Evolutionary conservation across 2,797 vertebrate genomes (phyloP).

Genomic region (Leptatherina wallacei): DNA sequence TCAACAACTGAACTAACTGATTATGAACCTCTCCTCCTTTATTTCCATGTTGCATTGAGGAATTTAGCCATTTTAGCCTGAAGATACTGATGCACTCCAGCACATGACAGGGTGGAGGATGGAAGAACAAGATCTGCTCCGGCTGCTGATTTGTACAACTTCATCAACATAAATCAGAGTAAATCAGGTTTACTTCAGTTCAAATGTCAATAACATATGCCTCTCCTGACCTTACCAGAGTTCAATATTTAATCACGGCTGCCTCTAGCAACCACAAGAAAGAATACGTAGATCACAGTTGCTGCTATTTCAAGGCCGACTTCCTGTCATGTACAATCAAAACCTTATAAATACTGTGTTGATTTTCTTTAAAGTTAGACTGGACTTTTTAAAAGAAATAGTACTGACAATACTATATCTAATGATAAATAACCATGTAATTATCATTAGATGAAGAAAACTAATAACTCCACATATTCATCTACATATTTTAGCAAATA

Average conservation of each 20-base stretch:
- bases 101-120: constrained; percentile 9
- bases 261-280: constrained; percentile 37
- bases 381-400: background rate
- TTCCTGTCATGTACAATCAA: background rate
- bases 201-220: constrained; percentile 17
- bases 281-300: constrained; percentile 23
- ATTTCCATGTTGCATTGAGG: constrained; percentile 26
- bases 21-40: constrained; percentile 13
- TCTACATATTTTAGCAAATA: background rate
- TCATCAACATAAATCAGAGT: constrained; percentile 12
- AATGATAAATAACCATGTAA: background rate
- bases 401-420: no score
- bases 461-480: background rate
- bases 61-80: constrained; percentile 20
- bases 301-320: background rate
- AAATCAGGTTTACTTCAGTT: constrained; percentile 10
- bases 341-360: background rate
- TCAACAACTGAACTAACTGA: constrained; percentile 12
- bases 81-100: constrained; percentile 13
- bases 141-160: constrained; percentile 8
- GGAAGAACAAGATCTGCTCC: constrained; percentile 17
- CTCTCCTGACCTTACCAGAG: constrained; percentile 12
- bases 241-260: constrained; percentile 1
- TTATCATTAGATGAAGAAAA: background rate
- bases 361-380: background rate